A percentile compares a stretch with the other conserved stretches of the same genome.
These are phyloP conservation scores for Brenthis hecate DNA, from an alignment of 2,888 invertebrate genomes.

Conservation along the genomic window DNA sequence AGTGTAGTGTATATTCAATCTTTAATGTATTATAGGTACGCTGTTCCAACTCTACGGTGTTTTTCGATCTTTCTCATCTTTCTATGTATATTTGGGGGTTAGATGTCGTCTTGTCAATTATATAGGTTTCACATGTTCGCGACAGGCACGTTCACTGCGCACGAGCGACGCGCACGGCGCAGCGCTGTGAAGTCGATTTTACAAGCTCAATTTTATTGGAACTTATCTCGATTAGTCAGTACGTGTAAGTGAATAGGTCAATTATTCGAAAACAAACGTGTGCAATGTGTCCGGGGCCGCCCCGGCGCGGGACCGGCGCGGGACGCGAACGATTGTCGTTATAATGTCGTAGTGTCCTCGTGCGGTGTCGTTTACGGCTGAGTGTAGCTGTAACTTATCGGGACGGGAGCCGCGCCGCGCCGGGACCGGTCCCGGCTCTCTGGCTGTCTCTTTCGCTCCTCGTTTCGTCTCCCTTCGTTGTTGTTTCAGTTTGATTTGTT, in stretches of 20 bases:
- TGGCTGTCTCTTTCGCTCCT: slow-evolving; percentile 28
- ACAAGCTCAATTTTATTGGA: slow-evolving; percentile 78
- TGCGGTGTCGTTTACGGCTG: too few species aligned
- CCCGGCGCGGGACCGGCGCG: neutral
- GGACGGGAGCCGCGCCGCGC: too few species aligned
- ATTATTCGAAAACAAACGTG: slow-evolving; percentile 57
- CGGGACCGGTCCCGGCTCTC: neutral
- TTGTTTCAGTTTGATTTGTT: slow-evolving; percentile 45
- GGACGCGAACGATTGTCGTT: too few species aligned
- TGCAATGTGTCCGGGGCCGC: neutral
- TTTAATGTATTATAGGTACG: slow-evolving; percentile 65
- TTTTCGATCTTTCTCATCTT: slow-evolving; percentile 68
- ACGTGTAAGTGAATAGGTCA: slow-evolving; percentile 77
- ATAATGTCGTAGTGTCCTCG: too few species aligned
- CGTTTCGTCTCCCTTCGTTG: slow-evolving; percentile 40
- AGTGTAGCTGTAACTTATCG: too few species aligned
- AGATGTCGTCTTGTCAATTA: slow-evolving; percentile 79
- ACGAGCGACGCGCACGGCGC: slow-evolving; percentile 17
- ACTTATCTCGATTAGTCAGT: slow-evolving; percentile 65
- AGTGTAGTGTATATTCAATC: slow-evolving; percentile 75
- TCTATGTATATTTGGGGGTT: slow-evolving; percentile 69
- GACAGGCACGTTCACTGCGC: slow-evolving; percentile 19
- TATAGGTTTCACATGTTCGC: slow-evolving; percentile 51
- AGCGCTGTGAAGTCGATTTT: slow-evolving; percentile 68
- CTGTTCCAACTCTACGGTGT: slow-evolving; percentile 72